Evolutionary conservation across 2,797 vertebrate species (phyloP).

Genomic region (Cephalopachus bancanus): DNA sequence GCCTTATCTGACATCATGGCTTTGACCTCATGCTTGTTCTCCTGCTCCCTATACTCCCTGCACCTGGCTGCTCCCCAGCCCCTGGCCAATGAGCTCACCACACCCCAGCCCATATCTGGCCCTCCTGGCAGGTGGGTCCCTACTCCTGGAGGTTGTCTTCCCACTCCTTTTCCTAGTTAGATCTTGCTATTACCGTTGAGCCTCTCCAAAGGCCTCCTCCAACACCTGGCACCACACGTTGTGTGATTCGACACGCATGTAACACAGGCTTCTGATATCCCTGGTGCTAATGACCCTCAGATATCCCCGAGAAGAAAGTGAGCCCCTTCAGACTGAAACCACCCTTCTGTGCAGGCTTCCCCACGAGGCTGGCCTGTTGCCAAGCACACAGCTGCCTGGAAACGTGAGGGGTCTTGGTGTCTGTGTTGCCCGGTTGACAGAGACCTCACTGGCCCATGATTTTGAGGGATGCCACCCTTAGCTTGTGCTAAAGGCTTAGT

Average conservation of each 20-base stretch:
- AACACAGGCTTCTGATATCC: not conserved
- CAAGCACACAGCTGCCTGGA: not conserved
- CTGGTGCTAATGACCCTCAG: not conserved
- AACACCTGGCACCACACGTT: fast-evolving
- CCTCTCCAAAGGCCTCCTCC: not conserved
- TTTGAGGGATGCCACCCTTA: not conserved
- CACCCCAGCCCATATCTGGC: fast-evolving
- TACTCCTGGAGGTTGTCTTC: not conserved
- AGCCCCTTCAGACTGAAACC: not conserved
- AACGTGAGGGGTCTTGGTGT: fast-evolving
- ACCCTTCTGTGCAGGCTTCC: not conserved
- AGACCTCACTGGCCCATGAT: too few species aligned
- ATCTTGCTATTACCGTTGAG: not conserved
- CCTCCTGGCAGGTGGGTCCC: fast-evolving
- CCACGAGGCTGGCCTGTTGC: fast-evolving
- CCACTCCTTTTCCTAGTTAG: fast-evolving
- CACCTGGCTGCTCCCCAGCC: not conserved
- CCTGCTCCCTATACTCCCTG: fast-evolving
- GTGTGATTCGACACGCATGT: fast-evolving
- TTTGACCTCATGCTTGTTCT: not conserved
- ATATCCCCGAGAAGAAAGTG: not conserved
- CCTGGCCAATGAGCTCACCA: fast-evolving
- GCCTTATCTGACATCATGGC: fast-evolving
- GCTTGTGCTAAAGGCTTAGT: not conserved
- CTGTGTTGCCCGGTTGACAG: not conserved